phyloP scores from a whole-genome alignment of 1,140 invertebrate genomes.

The Drosophila simulans region DNA sequence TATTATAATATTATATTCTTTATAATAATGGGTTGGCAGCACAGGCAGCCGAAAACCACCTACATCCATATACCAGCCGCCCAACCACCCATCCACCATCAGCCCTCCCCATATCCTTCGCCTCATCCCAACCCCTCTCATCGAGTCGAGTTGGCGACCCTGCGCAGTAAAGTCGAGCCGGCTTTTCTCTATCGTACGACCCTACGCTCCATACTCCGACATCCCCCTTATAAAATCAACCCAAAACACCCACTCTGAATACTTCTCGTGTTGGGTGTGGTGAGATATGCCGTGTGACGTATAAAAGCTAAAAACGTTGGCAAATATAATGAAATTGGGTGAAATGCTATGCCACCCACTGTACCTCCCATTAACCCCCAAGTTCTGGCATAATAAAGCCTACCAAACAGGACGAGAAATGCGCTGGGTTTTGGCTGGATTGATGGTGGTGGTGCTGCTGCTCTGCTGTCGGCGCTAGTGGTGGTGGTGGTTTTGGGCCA shows the following conservation, averaged over 20 bases:
- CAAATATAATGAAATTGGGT: conserved; percentile 84
- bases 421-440: conserved; percentile 28
- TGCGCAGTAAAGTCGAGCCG: conserved; percentile 57
- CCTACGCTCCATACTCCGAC: conserved; percentile 27
- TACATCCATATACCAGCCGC: conserved; percentile 26
- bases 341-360: conserved; percentile 59
- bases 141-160: conserved; percentile 47
- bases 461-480: conserved; percentile 6
- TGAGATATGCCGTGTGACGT: conserved; percentile 83
- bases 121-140: conserved; percentile 17
- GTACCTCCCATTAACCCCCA: conserved; percentile 9
- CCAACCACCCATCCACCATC: conserved; percentile 36
- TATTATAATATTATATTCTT: conserved; percentile 82
- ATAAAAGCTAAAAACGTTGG: conserved; percentile 83
- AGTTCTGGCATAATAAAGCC: conserved; percentile 77
- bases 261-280: conserved; percentile 60
- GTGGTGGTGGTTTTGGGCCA: conserved; percentile 62
- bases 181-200: conserved; percentile 51
- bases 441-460: conserved; percentile 23
- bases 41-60: conserved; percentile 67
- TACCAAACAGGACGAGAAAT: conserved; percentile 58
- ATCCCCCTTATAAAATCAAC: conserved; percentile 28
- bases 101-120: conserved; percentile 4
- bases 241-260: conserved; percentile 30
- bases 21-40: conserved; percentile 81